A percentile compares a stretch with the other conserved stretches of the same genome.
Conservation (phyloP, 1,140 invertebrate genomes). For the Oncopodura yosiiana region DNA sequence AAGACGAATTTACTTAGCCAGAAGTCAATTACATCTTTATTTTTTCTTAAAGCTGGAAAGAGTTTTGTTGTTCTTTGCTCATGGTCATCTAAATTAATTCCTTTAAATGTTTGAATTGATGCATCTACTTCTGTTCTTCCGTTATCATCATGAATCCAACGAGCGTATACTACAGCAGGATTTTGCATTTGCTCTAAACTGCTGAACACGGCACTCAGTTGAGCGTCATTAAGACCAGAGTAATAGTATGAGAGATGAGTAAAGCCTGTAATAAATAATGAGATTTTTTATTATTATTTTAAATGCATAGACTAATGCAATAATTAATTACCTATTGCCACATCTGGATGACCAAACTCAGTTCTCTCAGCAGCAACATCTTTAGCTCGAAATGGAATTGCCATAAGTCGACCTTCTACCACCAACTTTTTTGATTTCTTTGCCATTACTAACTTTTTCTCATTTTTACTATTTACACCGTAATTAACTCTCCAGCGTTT, state of each 20-base stretch:
- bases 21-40: constrained; percentile 21
- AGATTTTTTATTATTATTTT: too few species aligned
- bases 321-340: constrained; percentile 22
- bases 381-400: constrained; percentile 28
- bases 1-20: constrained; percentile 20
- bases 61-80: neutral
- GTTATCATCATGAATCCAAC: constrained; percentile 4
- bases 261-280: too few species aligned
- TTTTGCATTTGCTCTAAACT: neutral
- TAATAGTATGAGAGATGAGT: constrained; percentile 28
- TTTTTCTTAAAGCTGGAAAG: constrained; percentile 11
- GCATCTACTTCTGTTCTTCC: neutral
- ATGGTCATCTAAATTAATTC: constrained; percentile 17
- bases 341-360: constrained; percentile 26
- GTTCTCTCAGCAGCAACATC: constrained; percentile 27
- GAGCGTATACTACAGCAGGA: neutral
- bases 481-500: constrained; percentile 29
- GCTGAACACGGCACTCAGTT: constrained; percentile 10
- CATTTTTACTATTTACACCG: constrained; percentile 8
- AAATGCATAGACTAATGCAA: too few species aligned
- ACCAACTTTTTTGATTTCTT: too few species aligned
- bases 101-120: constrained; percentile 3
- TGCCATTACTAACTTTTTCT: too few species aligned
- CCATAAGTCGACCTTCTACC: constrained; percentile 12
- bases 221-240: constrained; percentile 17